A percentile compares a stretch with the other conserved stretches of the same genome.
Evolutionary conservation across 23 tunicate species (phyloP).

Genomic region (Ascidia mentula): DNA sequence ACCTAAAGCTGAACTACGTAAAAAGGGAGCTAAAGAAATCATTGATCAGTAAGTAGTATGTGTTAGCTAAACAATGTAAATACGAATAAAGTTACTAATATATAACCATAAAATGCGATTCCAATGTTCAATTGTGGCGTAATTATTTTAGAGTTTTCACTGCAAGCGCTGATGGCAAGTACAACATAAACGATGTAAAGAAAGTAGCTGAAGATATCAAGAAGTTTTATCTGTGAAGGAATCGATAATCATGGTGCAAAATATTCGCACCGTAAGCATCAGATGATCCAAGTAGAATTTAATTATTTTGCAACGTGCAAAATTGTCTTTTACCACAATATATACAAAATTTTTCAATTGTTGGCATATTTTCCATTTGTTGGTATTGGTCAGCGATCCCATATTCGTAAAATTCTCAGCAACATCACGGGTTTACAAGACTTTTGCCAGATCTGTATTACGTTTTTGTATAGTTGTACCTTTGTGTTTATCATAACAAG

Average conservation of each 20-base stretch:
- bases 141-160: background rate
- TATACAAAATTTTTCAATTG: no score
- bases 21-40: background rate
- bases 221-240: background rate
- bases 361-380: no score
- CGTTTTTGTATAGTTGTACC: no score
- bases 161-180: background rate
- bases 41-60: background rate
- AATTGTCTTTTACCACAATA: no score
- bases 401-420: background rate
- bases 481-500: no score
- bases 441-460: no score
- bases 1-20: background rate
- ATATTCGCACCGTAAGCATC: no score
- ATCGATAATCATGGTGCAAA: no score
- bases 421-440: no score
- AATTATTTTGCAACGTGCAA: no score
- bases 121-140: background rate
- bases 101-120: background rate
- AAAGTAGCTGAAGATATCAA: background rate
- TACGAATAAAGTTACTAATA: background rate
- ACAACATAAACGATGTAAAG: background rate
- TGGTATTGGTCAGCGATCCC: background rate
- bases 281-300: no score
- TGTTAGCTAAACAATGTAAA: background rate